Evolutionary conservation across 1,140 invertebrate genomes (phyloP).

Genomic region (Neomicropteryx cornuta): DNA sequence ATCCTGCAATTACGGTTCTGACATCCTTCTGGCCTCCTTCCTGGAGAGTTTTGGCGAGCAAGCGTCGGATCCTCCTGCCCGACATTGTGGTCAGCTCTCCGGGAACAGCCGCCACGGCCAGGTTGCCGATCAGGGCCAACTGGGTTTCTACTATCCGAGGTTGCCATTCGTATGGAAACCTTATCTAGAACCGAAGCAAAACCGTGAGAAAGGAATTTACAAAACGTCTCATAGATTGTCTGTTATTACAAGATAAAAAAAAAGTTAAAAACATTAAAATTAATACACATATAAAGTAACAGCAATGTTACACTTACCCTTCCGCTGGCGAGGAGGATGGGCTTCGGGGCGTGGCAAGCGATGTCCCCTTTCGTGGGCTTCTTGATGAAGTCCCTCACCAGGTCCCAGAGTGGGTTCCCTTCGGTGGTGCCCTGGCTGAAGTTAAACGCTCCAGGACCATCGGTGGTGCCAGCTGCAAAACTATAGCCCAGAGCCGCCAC

Average conservation of each 20-base stretch:
- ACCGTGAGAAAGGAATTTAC: no score
- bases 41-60: slow-evolving; percentile 39
- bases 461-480: slow-evolving; percentile 88
- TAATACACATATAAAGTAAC: no score
- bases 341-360: slow-evolving; percentile 68
- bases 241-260: no score
- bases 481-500: slow-evolving; percentile 82
- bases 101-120: slow-evolving; percentile 68
- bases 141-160: slow-evolving; percentile 74
- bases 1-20: slow-evolving; percentile 66
- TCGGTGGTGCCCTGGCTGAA: slow-evolving; percentile 71
- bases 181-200: slow-evolving; percentile 45
- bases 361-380: slow-evolving; percentile 52
- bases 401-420: slow-evolving; percentile 64
- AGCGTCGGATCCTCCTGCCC: slow-evolving; percentile 64
- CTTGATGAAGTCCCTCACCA: slow-evolving; percentile 57
- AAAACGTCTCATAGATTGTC: no score
- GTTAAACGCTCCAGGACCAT: slow-evolving; percentile 81
- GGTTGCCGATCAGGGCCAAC: slow-evolving; percentile 61
- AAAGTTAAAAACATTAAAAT: no score
- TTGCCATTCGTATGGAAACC: slow-evolving; percentile 78
- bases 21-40: slow-evolving; percentile 27
- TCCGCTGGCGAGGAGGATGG: slow-evolving; percentile 78
- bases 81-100: slow-evolving; percentile 95
- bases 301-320: no score